Evolutionary conservation across 2,888 invertebrate species (phyloP), one percentile per base, ranked within the genome.

Genomic region (Iphiclides podalirius): DNA sequence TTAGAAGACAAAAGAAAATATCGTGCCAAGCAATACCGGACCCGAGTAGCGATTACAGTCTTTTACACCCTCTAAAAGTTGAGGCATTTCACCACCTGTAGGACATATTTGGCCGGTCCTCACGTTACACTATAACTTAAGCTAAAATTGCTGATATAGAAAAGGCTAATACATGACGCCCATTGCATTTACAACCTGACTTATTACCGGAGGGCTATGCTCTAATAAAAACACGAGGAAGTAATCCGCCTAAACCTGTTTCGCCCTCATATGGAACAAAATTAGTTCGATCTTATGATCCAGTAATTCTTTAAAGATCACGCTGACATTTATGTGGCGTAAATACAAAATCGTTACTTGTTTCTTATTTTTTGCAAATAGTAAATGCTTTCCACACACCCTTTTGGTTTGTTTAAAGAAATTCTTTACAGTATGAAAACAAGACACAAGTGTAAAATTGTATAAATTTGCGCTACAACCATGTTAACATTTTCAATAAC

Each of bases 231-330:
- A 62, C 52, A 63, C 54, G 64, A 83, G 85, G 85, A 86, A 86
- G 82, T 81, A 36, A 37, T 47, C 46, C 53, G 51, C 39, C 60
- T 67, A 75, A 71, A 81, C 80, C 67, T 61, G 84, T 81, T 79
- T 79, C 71, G 77, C 78, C 79, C 80, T 78, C 76, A 75, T 66
- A 71, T 76, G 71, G 69, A 77, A 75, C 70, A 65, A 77, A 77
- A 69, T 72, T 73, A 68, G 69, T 72, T 58, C 54, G 63, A 62
- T 60, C 55, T 60, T 55, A 46, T 68, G 75, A 77, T 81, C 79
- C 73, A 79, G 80, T 74, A 67, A 50, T 51, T 50, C 36, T 59
- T 61, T 79, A 86, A 84, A 85, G 74, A 85, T 75, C 85, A 84
- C 69, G 64, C 67, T 85, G 86, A 79, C 85, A 85, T 86, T 85